Evolutionary conservation across 2,797 vertebrate genomes (phyloP), one percentile per base, ranked within the genome.

Genomic region (Nannoperca australis): DNA sequence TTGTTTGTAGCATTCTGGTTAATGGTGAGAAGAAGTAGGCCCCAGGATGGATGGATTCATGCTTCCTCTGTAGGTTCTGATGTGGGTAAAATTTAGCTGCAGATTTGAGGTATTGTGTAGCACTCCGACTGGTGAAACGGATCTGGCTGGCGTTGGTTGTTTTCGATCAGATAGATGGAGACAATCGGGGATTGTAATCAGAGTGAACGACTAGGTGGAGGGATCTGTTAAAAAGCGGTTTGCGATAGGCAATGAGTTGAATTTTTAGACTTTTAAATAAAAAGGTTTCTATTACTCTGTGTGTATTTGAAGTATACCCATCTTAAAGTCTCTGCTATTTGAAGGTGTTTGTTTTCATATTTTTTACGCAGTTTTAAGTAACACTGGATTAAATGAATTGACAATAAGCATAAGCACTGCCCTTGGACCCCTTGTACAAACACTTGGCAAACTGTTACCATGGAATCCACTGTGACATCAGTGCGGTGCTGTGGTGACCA

Each of bases 381-480:
- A 93, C 91, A 92, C 92, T 91, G 90, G 93, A 93, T 86, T 81
- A 79, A 90, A 87, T 68, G 38, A 87, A 90, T 89, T 77, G 84
- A 91, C 88, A 78, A 68, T 83, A 79, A 91, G 91, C 91, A 87
- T 81, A 76, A 94, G 88, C 93, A 93, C 92, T 94, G 93, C 93
- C 93, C 90, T 62, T 76, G 89, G 80, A 82, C 72, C 68, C 63
- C 78, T 65, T 45, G 36, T 75, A 60, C 62, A 51, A 78, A 80
- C 76, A 60, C 61, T 53, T 40, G 0, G 58, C 55, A 44, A 40
- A 44, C 75, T 34, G 73, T 80, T 75, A 42, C 22, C 65, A 64
- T 14, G 40, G 45, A 45, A 54, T 38, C 20, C 1, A 10, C 12
- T 14, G 18, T 61, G 61, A 59, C 54, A 58, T 64, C 64, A 27